A percentile compares a stretch with the other conserved stretches of the same genome.
Conservation (phyloP, 2,797 vertebrate genomes). For the Dendrocincla fuliginosa region DNA sequence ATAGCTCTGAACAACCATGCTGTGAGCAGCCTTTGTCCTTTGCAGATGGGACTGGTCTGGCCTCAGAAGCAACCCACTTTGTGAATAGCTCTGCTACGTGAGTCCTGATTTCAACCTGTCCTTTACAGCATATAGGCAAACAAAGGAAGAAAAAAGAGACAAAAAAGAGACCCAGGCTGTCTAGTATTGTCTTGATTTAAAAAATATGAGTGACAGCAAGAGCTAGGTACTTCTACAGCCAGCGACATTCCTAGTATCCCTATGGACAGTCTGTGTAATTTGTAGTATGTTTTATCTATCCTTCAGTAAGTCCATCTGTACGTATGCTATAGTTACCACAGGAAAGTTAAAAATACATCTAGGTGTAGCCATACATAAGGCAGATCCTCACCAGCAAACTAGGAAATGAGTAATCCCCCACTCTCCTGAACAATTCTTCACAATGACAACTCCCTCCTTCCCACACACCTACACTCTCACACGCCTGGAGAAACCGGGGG, state of each 20-base stretch:
- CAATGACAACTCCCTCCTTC: slow-evolving; percentile 51
- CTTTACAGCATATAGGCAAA: neutral
- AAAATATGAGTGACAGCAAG: neutral
- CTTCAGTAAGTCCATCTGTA: slow-evolving; percentile 19
- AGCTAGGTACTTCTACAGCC: neutral
- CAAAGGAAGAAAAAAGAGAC: neutral
- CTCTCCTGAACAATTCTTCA: slow-evolving; percentile 33
- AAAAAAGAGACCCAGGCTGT: neutral
- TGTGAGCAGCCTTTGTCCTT: neutral
- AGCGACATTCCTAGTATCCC: neutral
- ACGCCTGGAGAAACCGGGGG: neutral
- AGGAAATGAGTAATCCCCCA: slow-evolving; percentile 39
- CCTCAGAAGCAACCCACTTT: neutral
- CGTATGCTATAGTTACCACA: neutral
- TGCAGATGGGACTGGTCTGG: neutral
- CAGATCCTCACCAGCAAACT: slow-evolving; percentile 18
- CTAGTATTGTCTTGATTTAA: neutral
- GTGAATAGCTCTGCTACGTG: neutral
- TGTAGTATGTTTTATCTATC: neutral
- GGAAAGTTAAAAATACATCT: slow-evolving; percentile 38
- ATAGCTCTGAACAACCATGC: neutral
- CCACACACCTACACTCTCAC: slow-evolving; percentile 2
- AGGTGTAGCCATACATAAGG: slow-evolving; percentile 32
- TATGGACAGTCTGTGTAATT: neutral
- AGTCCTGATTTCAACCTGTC: neutral